A percentile compares a stretch with the other conserved stretches of the same genome.
These are phyloP conservation scores for Crocuta crocuta DNA, from an alignment of 2,113 vertebrate species.

Conservation along the genomic window DNA sequence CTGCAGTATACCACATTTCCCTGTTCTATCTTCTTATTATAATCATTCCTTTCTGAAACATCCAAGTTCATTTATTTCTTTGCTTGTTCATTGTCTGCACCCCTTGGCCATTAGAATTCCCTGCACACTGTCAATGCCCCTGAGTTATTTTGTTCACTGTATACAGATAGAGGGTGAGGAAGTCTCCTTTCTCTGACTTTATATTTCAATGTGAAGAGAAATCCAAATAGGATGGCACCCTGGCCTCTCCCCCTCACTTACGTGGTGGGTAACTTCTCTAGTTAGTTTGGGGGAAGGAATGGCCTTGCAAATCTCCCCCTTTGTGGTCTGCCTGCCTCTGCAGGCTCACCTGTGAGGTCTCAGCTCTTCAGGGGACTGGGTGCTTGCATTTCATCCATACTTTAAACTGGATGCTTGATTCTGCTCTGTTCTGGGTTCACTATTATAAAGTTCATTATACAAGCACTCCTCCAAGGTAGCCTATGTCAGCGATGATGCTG, in stretches of 20 bases:
- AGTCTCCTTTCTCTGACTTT: neutral
- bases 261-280: no score
- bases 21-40: accelerated
- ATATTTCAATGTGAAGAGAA: neutral
- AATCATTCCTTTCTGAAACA: neutral
- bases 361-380: no score
- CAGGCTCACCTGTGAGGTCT: no score
- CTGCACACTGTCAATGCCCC: no score
- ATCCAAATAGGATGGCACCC: accelerated
- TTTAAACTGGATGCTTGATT: neutral
- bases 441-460: accelerated
- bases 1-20: accelerated
- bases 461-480: accelerated
- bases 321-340: neutral
- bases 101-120: neutral
- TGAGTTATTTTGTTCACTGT: neutral
- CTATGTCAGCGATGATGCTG: accelerated
- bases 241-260: neutral
- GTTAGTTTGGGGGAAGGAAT: neutral
- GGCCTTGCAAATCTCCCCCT: no score
- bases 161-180: no score
- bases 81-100: neutral
- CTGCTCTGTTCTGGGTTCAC: neutral
- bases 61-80: neutral
- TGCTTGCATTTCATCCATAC: accelerated